Percentiles rank a stretch among this genome's conserved stretches.
phyloP scores from a whole-genome alignment of 2,797 vertebrate genomes.

The Anniella stebbinsi region DNA sequence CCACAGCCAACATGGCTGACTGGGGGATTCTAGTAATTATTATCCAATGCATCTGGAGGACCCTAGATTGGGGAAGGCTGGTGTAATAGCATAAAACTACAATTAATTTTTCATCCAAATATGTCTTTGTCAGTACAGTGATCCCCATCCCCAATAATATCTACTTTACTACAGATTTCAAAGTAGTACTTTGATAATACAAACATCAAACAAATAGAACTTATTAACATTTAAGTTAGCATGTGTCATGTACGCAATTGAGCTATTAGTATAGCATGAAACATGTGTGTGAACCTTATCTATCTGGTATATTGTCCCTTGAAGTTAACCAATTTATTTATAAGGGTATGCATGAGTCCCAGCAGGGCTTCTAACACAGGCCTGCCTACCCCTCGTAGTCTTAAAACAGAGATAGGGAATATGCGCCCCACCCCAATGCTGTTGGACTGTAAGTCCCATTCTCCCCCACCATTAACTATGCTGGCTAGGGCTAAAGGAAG shows the following conservation, averaged over 20 bases:
- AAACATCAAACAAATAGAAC: not conserved
- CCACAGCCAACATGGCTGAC: too few species aligned
- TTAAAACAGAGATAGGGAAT: not conserved
- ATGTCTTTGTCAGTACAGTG: slow-evolving; percentile 53
- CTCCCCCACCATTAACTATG: too few species aligned
- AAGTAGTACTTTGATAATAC: not conserved
- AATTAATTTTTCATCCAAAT: slow-evolving; percentile 58
- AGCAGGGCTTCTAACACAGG: not conserved
- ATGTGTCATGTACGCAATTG: not conserved
- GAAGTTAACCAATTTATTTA: slow-evolving; percentile 1
- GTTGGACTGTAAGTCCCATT: too few species aligned
- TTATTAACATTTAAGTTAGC: not conserved
- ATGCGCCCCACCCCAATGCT: too few species aligned
- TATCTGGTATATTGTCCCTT: too few species aligned
- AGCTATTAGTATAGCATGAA: not conserved
- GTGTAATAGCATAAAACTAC: slow-evolving; percentile 50
- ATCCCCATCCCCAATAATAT: slow-evolving; percentile 1
- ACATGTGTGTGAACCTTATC: not conserved
- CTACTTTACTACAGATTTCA: slow-evolving; percentile 42
- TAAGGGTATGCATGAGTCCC: not conserved
- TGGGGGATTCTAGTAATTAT: too few species aligned
- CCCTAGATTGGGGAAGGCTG: not conserved
- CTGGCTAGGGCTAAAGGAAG: too few species aligned
- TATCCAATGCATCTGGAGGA: too few species aligned
- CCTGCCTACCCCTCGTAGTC: not conserved